Base-by-base conservation (phyloP, 2,113 vertebrate genomes). In the Microcebus griseorufus region DNA sequence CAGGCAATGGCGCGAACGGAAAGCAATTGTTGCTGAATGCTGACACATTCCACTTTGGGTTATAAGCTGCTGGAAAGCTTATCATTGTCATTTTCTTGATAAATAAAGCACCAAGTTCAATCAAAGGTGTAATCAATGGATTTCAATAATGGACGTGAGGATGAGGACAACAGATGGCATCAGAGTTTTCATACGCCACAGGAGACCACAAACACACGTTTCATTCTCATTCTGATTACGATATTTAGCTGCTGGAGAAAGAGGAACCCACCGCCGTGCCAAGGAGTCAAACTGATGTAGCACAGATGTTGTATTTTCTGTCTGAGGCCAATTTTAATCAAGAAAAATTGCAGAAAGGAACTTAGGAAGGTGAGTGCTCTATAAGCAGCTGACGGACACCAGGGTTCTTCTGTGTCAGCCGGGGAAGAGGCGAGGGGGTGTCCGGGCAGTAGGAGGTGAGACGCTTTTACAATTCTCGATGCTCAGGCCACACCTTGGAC, bases 91-190 rank as follows among this genome's bases (percentile, higher is more conserved):
- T 70, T 58, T 94, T 79, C 92, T 83, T 48, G 32, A 64, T 37
- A 81, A 90, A 79, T n/a, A 78, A 0, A 93, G 80, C 58, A 32
- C n/a, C 1, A 9, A 34, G 29, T 90, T 75, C 76, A 67, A 60
- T 51, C 53, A 83, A 48, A 90, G 55, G 5, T 14, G 14, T 92
- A 67, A 58, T 67, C 92, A 73, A 34, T 84, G 42, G 75, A 80
- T 60, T 93, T 9, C 13, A 10, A 80, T 14, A 34, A 70, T 0
- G 1, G 48, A 48, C 39, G 42, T 78, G 48, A 53, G 18, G 25
- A 34, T 25, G 64, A 73, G 72, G 92, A 72, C 64, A 18, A 64
- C 92, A 95, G 90, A 64, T 91, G 94, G 70, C 87, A 42, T 14
- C 0, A 1, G 70, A 51, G 32, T 42, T 39, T 29, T 91, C 37